A percentile compares a stretch with the other conserved stretches of the same genome.
Conservation (phyloP, 2,888 invertebrate species). For the Odontocolon sp. region DNA sequence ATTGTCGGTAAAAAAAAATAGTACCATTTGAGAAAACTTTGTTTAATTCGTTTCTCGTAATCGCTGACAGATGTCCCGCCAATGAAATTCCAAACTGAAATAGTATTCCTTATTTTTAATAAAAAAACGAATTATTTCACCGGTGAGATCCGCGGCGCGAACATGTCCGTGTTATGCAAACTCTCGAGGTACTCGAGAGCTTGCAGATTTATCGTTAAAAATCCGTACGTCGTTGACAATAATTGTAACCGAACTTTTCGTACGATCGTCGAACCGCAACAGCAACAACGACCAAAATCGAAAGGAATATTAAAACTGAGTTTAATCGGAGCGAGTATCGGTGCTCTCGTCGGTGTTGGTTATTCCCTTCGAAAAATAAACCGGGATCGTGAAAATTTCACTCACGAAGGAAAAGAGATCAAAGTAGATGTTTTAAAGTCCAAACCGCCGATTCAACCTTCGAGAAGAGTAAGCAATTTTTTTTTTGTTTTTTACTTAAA, state of each 20-base stretch:
- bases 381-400: slow-evolving; percentile 79
- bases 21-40: too few species aligned
- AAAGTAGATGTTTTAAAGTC: slow-evolving; percentile 79
- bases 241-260: slow-evolving; percentile 61
- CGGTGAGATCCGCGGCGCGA: slow-evolving; percentile 5
- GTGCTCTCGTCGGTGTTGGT: slow-evolving; percentile 81
- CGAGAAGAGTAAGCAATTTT: slow-evolving; percentile 79
- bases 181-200: slow-evolving; percentile 64
- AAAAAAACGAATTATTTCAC: background rate
- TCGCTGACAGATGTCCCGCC: too few species aligned
- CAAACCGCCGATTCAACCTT: slow-evolving; percentile 80
- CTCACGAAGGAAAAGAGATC: slow-evolving; percentile 80
- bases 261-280: slow-evolving; percentile 64
- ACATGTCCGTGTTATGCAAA: slow-evolving; percentile 71
- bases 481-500: background rate
- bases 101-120: too few species aligned
- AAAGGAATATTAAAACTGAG: slow-evolving; percentile 82
- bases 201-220: slow-evolving; percentile 57
- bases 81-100: too few species aligned
- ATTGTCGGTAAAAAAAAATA: too few species aligned
- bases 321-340: slow-evolving; percentile 84
- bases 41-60: too few species aligned
- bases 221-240: slow-evolving; percentile 37
- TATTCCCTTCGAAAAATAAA: slow-evolving; percentile 81
- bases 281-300: slow-evolving; percentile 64